phyloP scores from a whole-genome alignment of 2,797 vertebrate species.

The Rhinogobio ventralis region DNA sequence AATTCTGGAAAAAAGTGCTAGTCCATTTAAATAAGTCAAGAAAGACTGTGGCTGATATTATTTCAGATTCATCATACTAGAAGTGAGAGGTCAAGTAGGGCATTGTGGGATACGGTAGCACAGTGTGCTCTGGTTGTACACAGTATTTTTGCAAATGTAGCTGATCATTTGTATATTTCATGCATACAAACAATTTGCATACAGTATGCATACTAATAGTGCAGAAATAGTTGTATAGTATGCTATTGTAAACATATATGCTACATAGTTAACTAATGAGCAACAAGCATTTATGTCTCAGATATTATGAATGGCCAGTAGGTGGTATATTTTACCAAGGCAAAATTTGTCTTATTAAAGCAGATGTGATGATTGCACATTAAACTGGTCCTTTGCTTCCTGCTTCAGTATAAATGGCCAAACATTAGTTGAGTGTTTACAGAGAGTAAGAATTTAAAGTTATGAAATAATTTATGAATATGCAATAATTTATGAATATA shows the following conservation, averaged over 20 bases:
- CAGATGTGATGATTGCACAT: slow-evolving; percentile 35
- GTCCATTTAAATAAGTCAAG: background rate
- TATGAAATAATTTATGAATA: background rate
- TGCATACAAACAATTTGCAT: background rate
- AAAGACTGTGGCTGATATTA: background rate
- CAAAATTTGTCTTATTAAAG: background rate
- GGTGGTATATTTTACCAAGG: slow-evolving; percentile 51
- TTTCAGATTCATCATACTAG: background rate
- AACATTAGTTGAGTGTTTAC: background rate
- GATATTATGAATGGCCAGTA: slow-evolving; percentile 52
- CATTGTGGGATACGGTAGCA: background rate
- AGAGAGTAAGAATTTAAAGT: background rate
- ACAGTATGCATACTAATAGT: background rate
- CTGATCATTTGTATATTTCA: background rate
- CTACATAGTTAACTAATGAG: background rate
- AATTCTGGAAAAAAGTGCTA: background rate
- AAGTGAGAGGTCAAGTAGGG: too few relatives aligned
- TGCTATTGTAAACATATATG: background rate
- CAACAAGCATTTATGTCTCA: background rate
- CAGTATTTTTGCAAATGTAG: background rate
- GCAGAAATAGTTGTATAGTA: background rate
- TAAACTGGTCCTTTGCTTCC: slow-evolving; percentile 24
- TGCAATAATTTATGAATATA: too few relatives aligned
- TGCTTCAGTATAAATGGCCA: background rate
- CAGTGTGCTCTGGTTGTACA: background rate